Evolutionary conservation across 2,113 vertebrate genomes (phyloP).

Genomic region (Eulemur macaco): DNA sequence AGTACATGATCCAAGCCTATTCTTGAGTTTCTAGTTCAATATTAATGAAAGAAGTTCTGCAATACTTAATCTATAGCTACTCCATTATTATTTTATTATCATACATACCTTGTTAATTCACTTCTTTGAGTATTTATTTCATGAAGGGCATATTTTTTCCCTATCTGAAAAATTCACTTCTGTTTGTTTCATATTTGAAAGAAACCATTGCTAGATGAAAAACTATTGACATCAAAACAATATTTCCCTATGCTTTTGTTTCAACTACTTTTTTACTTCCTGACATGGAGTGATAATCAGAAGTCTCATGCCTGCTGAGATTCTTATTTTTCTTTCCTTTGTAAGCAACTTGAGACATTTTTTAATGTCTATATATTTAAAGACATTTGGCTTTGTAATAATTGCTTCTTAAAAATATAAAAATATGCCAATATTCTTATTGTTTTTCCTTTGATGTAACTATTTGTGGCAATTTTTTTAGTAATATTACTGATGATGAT

Average conservation of each 20-base stretch:
- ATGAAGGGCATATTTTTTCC: background rate
- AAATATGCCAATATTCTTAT: background rate
- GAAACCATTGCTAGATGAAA: background rate
- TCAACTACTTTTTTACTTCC: background rate
- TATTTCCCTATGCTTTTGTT: background rate
- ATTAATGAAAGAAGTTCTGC: background rate
- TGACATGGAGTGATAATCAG: background rate
- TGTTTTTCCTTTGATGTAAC: background rate
- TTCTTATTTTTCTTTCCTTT: background rate
- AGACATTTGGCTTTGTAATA: background rate
- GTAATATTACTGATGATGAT: background rate
- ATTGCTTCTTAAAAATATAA: background rate
- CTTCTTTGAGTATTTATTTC: background rate
- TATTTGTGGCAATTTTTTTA: background rate
- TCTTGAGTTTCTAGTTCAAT: background rate
- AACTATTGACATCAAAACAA: background rate
- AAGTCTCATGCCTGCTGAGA: background rate
- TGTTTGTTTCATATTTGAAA: conserved; percentile 16
- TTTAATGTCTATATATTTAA: background rate
- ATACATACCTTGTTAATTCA: background rate
- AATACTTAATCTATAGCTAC: background rate
- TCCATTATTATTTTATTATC: background rate
- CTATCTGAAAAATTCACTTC: background rate
- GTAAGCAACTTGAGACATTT: background rate
- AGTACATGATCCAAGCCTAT: background rate